These are phyloP conservation scores for Cirrhinus mrigala DNA, from an alignment of 2,797 vertebrate species.

Conservation along the genomic window DNA sequence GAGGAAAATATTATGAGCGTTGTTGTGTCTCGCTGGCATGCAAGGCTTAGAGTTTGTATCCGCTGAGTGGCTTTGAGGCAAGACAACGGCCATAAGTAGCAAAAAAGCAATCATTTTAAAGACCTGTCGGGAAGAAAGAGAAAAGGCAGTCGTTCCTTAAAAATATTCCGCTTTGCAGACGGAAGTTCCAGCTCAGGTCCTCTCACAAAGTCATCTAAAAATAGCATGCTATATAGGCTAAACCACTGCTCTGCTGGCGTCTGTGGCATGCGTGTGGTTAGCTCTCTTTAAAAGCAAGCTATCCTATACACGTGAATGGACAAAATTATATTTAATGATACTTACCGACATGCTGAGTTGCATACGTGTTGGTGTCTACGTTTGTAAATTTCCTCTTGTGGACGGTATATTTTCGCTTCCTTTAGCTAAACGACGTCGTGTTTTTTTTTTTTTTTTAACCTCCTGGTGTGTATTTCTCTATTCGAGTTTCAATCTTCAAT, in stretches of 20 bases:
- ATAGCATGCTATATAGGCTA: background rate
- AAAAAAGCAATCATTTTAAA: conserved; percentile 39
- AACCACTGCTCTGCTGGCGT: background rate
- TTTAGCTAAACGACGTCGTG: background rate
- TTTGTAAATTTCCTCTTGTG: background rate
- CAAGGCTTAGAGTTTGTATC: conserved; percentile 71
- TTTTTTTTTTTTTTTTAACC: too few relatives aligned
- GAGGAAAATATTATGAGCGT: conserved; percentile 67
- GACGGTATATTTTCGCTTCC: background rate
- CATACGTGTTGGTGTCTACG: background rate
- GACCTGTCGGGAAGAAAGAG: conserved; percentile 6
- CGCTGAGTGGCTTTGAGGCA: conserved; percentile 32
- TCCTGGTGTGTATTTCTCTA: background rate
- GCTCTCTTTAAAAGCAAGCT: background rate
- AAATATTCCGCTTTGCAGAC: background rate
- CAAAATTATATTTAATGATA: background rate
- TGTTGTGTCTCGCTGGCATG: conserved; percentile 70
- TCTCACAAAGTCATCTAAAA: conserved; percentile 1
- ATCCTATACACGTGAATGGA: background rate
- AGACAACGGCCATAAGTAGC: conserved; percentile 25
- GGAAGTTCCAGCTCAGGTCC: background rate
- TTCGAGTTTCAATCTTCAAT: background rate
- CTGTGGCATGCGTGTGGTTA: background rate
- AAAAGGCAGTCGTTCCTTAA: background rate
- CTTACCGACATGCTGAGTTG: background rate